These are phyloP conservation scores for Datnioides undecimradiatus DNA, from an alignment of 2,113 vertebrate species.

Conservation along the genomic window DNA sequence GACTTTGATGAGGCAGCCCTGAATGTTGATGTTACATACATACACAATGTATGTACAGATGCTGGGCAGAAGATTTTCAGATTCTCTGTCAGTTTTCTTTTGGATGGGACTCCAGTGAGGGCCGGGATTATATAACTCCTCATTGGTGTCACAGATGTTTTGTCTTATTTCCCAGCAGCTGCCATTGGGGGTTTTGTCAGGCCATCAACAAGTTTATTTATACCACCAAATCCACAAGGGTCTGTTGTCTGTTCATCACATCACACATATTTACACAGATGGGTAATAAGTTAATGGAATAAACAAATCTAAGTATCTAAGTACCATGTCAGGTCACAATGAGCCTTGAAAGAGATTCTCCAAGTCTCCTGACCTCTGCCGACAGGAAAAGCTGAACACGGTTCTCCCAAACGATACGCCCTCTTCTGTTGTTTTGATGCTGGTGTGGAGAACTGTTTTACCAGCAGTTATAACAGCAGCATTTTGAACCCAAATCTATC, in stretches of 20 bases:
- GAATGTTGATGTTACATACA: background rate
- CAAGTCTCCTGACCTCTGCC: background rate
- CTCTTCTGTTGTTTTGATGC: background rate
- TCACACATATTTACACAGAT: constrained; percentile 4
- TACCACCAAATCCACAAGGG: constrained; percentile 15
- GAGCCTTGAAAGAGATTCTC: constrained; percentile 9
- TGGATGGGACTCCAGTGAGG: background rate
- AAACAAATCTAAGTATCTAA: background rate
- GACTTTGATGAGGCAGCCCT: background rate
- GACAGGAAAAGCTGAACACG: background rate
- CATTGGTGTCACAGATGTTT: constrained; percentile 7
- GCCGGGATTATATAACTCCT: constrained; percentile 22
- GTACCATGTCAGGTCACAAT: background rate
- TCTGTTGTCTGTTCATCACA: background rate
- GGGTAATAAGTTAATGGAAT: background rate
- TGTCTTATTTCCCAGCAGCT: constrained; percentile 13
- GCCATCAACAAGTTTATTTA: constrained; percentile 18
- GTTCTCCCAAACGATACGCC: background rate
- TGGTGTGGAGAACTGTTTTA: background rate
- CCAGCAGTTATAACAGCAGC: background rate
- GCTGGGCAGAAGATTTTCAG: too few species aligned
- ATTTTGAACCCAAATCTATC: too few species aligned
- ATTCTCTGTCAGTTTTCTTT: background rate
- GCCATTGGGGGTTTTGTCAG: constrained; percentile 21
- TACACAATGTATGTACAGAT: too few species aligned